A percentile compares a stretch with the other conserved stretches of the same genome.
These are phyloP conservation scores for Heteromyza rotundicornis DNA, from an alignment of 2,888 invertebrate genomes.

Conservation along the genomic window DNA sequence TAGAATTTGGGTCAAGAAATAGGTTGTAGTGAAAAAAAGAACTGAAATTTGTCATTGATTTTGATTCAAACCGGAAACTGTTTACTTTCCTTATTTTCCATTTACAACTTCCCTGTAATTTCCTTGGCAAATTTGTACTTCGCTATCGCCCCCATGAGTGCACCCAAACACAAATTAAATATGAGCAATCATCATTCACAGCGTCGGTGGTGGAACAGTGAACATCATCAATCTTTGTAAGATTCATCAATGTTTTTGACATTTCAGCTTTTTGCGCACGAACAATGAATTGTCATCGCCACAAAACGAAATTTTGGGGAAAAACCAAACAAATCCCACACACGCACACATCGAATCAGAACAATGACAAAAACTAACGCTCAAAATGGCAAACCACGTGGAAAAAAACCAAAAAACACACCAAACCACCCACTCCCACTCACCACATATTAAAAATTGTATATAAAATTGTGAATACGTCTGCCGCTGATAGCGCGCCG, in stretches of 20 bases:
- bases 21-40: no score
- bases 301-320: no score
- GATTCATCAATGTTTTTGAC: slow-evolving; percentile 54
- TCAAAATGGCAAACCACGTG: not conserved
- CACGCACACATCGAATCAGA: slow-evolving; percentile 27
- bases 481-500: slow-evolving; percentile 49
- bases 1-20: no score
- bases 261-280: slow-evolving; percentile 27
- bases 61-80: no score
- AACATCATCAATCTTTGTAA: slow-evolving; percentile 49
- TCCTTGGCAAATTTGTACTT: no score
- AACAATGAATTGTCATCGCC: slow-evolving; percentile 24
- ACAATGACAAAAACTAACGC: slow-evolving; percentile 4
- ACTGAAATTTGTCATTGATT: no score
- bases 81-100: no score
- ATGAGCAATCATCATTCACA: slow-evolving; percentile 36
- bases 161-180: no score
- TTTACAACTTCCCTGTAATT: no score
- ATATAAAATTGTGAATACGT: no score
- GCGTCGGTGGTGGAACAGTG: slow-evolving; percentile 12
- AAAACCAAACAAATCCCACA: not conserved
- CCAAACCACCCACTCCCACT: not conserved
- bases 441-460: no score
- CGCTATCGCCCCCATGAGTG: no score
- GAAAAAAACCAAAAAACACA: not conserved